A percentile compares a stretch with the other conserved stretches of the same genome.
phyloP scores from a whole-genome alignment of 2,888 invertebrate genomes.

The Nomada ferruginata region DNA sequence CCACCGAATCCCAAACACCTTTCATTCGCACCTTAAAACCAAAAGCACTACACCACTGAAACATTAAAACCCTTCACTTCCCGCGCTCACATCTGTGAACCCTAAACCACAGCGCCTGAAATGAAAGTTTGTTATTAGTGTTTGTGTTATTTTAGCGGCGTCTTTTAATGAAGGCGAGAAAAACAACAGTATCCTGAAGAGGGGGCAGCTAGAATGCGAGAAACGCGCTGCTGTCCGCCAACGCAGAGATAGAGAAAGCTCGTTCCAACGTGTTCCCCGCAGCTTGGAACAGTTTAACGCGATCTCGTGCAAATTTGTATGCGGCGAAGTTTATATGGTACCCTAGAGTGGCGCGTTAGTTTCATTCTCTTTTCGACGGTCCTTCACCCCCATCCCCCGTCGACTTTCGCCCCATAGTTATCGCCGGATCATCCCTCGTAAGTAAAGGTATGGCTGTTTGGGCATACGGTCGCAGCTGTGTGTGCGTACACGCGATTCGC shows the following conservation, averaged over 20 bases:
- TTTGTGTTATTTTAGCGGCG: no score
- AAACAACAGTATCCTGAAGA: no score
- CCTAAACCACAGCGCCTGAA: no score
- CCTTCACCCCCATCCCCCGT: background rate
- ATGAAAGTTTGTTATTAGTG: no score
- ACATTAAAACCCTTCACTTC: no score
- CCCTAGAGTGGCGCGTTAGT: conserved; percentile 69
- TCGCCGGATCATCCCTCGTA: conserved; percentile 40
- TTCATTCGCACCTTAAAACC: no score
- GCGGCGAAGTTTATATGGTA: conserved; percentile 74
- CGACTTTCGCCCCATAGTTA: conserved; percentile 24
- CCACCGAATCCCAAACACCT: no score
- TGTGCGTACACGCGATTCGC: conserved; percentile 12
- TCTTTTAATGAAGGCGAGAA: no score
- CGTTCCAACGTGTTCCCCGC: background rate
- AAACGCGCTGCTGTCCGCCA: no score
- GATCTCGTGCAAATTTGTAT: conserved; percentile 74
- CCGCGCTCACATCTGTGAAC: no score
- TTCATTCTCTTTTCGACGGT: conserved; percentile 32
- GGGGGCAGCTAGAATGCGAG: no score
- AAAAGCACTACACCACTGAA: no score
- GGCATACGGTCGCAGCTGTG: background rate
- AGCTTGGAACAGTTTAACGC: conserved; percentile 67
- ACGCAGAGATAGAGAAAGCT: background rate
- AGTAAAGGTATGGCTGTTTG: conserved; percentile 4